Base-by-base conservation (phyloP, 1,140 invertebrate species). In the Drosophila insularis region DNA sequence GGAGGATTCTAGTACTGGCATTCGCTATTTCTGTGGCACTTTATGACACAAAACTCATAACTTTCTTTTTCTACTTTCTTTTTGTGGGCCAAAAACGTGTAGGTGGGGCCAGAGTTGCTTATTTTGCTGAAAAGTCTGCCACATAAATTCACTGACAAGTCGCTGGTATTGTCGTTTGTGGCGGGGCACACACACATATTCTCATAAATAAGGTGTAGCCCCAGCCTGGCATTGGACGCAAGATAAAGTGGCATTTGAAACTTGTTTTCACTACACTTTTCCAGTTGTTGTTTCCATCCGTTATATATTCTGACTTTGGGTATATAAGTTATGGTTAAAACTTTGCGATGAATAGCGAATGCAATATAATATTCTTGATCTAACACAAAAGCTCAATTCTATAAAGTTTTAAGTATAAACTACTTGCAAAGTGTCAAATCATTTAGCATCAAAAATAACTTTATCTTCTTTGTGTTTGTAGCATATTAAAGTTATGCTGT, bases 241-340 rank as follows among this genome's bases (percentile, higher is more conserved):
- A 81, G 75, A 87, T 87, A 87, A 79, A 89, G 84, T 87, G 84
- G 80, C 82, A 82, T 80, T 89, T 87, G 80, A 87, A 87, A 82
- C 76, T 87, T 87, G 54, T 60, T 68, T 63, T 64, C 74, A 76
- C 46, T 66, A 86, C 19, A 50, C 43, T 50, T 50, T 74, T 75
- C 68, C 68, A 56, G 7, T 32, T 68, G 43, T 71, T 68, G 46
- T 71, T 31, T 50, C 32, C 56, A 46, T 63, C 40, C 71, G 4
- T 67, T 70, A 66, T 69, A 58, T 50, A 23, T 40, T 39, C 39
- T 59, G 19, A 31, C 62, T 54, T 54, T 64, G 14, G 32, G 50
- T 54, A 50, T 40, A 50, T 35, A 17, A 32, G 46, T 43, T 72
- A 70, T 65, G 63, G 56, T 54, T 21, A 11, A 8, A 50, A 66